Evolutionary conservation across 1,140 invertebrate species (phyloP), one percentile per base, ranked within the genome.

Genomic region (Trachelipus rathkii): DNA sequence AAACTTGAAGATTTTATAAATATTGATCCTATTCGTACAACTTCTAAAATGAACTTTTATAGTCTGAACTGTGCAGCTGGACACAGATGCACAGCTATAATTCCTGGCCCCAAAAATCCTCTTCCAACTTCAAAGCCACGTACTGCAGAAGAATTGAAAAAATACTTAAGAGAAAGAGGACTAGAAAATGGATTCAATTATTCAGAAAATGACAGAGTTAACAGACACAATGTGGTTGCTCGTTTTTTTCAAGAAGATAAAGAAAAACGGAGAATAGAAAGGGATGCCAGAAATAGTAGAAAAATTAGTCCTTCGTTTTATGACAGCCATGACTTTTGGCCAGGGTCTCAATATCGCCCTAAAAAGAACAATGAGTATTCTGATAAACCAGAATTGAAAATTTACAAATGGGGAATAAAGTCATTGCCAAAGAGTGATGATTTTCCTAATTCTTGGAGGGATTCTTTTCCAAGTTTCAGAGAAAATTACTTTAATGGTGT

Each of bases 121-220:
- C 11, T 19, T 13, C 50, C 50, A 0, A 60, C 50, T 60, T 19
- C 50, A 13, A 60, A 60, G 19, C 11, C 11, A 13, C 50, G 50
- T 3, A 60, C 50, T 15, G 2, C 11, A 4, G 50, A 60, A 60
- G 50, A 60, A 19, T 15, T 60, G 50, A 60, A 19, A 60, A 60
- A 15, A 2, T 60, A 60, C 19, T 8, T 60, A 19, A 60, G 19
- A 19, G 8, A 60, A 19, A 2, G 1, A 13, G 50, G 50, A 3
- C 50, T 60, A 1, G 50, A 60, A 60, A 60, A 60, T 19, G 50
- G 50, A 60, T 60, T 60, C 19, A 60, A 60, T 60, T 60, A 60
- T 60, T 60, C 50, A 60, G 50, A 60, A 1, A 60, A 60, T 19
- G 50, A 60, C 50, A 60, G 50, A 60, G 50, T 60, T 4, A 60